Conservation (phyloP, 1,140 invertebrate genomes). For the Drosophila pseudoananassae region DNA sequence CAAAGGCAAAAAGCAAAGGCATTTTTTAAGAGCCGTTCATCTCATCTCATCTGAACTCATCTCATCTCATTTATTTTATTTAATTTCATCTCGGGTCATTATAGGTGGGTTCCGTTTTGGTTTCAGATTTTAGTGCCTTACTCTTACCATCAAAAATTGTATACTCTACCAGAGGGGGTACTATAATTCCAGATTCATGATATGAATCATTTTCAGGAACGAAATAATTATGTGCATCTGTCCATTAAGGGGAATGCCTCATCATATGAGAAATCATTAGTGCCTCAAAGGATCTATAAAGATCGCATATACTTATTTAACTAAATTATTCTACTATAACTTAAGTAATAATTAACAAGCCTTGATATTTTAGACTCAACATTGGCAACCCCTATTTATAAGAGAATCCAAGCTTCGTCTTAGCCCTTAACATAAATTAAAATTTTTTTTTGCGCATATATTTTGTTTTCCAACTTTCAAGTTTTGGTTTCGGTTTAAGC, state of each 20-base stretch:
- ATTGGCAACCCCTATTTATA: neutral
- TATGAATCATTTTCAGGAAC: no score
- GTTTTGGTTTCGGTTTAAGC: conserved; percentile 5
- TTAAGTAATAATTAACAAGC: no score
- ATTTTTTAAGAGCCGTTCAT: conserved; percentile 64
- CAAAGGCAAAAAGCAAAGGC: conserved; percentile 9
- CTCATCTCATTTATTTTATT: neutral
- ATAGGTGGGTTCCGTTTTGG: conserved; percentile 2
- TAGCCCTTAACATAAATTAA: neutral
- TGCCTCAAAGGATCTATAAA: no score
- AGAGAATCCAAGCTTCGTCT: neutral
- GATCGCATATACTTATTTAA: no score
- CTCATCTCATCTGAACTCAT: conserved; percentile 16
- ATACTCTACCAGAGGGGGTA: neutral
- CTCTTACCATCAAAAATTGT: neutral
- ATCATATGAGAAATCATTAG: no score
- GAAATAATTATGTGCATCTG: no score
- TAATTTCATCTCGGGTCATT: conserved; percentile 26
- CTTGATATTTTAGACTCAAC: neutral
- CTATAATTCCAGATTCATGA: no score
- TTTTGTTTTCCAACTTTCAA: conserved; percentile 34
- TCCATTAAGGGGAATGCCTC: no score
- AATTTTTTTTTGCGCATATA: conserved; percentile 8
- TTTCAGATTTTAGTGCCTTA: neutral
- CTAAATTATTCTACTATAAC: no score